Percentiles rank a stretch among this genome's conserved stretches.
Evolutionary conservation across 1,140 invertebrate genomes (phyloP).

Genomic region (Paralvinella palmiformis): DNA sequence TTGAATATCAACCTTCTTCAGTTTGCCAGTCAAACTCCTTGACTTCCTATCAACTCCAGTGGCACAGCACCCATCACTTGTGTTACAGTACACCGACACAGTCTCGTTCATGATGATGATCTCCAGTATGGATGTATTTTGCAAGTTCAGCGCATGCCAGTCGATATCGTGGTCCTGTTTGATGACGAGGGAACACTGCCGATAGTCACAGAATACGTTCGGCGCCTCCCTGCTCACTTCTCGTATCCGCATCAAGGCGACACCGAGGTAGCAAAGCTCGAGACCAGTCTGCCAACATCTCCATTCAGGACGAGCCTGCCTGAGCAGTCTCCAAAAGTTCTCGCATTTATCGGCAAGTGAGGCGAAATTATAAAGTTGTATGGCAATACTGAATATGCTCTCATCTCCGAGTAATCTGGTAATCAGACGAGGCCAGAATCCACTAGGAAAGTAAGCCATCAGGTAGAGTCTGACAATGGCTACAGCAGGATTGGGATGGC

Average conservation of each 20-base stretch:
- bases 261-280: slow-evolving; percentile 62
- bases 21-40: no score
- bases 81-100: slow-evolving; percentile 65
- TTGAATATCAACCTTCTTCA: slow-evolving; percentile 16
- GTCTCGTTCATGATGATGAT: slow-evolving; percentile 73
- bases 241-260: slow-evolving; percentile 73
- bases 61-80: slow-evolving; percentile 59
- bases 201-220: slow-evolving; percentile 53
- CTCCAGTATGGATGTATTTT: slow-evolving; percentile 75
- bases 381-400: slow-evolving; percentile 19
- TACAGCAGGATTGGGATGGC: no score
- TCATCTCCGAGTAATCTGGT: slow-evolving; percentile 84
- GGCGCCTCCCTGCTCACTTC: slow-evolving; percentile 64
- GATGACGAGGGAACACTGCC: slow-evolving; percentile 36
- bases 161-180: slow-evolving; percentile 9
- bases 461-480: slow-evolving; percentile 50
- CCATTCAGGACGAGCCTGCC: slow-evolving; percentile 68
- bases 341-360: slow-evolving; percentile 55
- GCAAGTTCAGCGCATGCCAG: slow-evolving; percentile 61
- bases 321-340: slow-evolving; percentile 51
- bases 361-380: slow-evolving; percentile 32
- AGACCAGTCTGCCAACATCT: slow-evolving; percentile 92
- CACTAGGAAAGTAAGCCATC: slow-evolving; percentile 95
- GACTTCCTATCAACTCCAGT: no score
- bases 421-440: slow-evolving; percentile 94